Conservation (phyloP, 2,888 invertebrate species). For the Eudemis profundana region DNA sequence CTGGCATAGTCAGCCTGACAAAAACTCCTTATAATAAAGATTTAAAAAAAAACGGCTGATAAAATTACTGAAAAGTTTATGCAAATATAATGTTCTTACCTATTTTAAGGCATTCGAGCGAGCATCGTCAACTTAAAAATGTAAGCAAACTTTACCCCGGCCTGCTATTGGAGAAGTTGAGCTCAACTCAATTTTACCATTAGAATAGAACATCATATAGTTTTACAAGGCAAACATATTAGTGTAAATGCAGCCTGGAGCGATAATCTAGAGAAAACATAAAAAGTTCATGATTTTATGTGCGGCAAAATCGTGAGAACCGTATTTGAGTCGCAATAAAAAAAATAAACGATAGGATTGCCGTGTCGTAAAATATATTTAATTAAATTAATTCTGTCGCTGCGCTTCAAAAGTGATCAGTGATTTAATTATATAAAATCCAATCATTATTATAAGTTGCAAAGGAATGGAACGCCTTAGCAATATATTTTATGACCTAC, state of each 20-base stretch:
- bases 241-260: conserved; percentile 5
- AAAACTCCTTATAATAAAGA: too few species aligned
- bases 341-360: conserved; percentile 29
- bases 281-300: background rate
- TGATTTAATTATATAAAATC: conserved; percentile 26
- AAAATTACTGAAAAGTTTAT: too few species aligned
- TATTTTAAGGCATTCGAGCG: too few species aligned
- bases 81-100: too few species aligned
- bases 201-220: background rate
- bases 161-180: too few species aligned
- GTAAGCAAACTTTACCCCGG: too few species aligned
- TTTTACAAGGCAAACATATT: background rate
- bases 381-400: conserved; percentile 27
- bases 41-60: too few species aligned
- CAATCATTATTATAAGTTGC: conserved; percentile 28
- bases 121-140: too few species aligned
- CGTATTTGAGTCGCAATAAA: conserved; percentile 27
- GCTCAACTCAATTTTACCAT: background rate
- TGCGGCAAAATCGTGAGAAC: conserved; percentile 32
- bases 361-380: conserved; percentile 28
- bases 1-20: too few species aligned
- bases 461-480: conserved; percentile 10
- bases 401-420: conserved; percentile 20
- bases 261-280: conserved; percentile 2
- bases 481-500: conserved; percentile 22